Evolutionary conservation across 2,888 invertebrate genomes (phyloP), one percentile per base, ranked within the genome.

Genomic region (Diachrysia chrysitis): DNA sequence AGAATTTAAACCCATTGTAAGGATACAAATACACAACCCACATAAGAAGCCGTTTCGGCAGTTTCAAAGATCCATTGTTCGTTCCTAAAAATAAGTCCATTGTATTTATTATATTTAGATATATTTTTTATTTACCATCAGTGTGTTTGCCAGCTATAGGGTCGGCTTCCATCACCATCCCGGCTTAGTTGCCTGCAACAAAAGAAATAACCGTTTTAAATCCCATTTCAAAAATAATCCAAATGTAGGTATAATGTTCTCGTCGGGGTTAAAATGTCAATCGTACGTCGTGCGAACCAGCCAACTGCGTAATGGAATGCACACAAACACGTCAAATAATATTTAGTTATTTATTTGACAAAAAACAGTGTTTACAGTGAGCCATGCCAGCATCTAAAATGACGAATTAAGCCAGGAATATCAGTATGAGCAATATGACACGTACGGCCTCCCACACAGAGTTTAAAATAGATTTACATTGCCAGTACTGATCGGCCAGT

Each of bases 101-200:
- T 51, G 19, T 42, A 42, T 42, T 51, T 21, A 19, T 51, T 51
- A 19, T 51, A 14, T 12, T 17, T 60, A 54, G 32, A 42, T 74
- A 60, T 48, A 55, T 68, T 92, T 88, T 74, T 58, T 48, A 55
- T 68, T 92, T 88, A 94, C 95, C 95, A 84, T 94, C 95, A 58
- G 87, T 83, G 66, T 85, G 93, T 80, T 94, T 93, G 71, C 91
- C 93, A 76, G 92, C 82, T 71, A 94, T 92, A 37, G 94, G 92
- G 82, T 94, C 91, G 54, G 94, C 93, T 89, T 94, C 95, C 91
- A 94, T 93, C 86, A 95, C 95, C 95, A 95, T 95, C 73, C 79
- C 88, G 87, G 85, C 71, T 82, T 84, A 78, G 73, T 75, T 86
- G 82, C 87, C 94, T 94, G 90, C 42, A 92, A 93, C 87, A 87